These are phyloP conservation scores for Pachypanchax playfairii DNA, from an alignment of 2,113 vertebrate genomes.

Conservation along the genomic window DNA sequence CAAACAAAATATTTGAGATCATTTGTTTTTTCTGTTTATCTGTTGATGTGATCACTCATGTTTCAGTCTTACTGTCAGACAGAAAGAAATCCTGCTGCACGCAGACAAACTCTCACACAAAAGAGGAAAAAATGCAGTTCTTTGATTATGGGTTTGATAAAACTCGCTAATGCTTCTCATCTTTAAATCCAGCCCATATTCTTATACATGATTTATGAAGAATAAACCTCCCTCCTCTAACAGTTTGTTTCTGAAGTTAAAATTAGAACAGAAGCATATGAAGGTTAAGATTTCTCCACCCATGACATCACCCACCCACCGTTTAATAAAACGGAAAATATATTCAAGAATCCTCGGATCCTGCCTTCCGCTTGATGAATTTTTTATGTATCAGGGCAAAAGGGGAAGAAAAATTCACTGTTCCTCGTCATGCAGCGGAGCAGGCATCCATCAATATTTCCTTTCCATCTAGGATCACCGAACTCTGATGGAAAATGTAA, in stretches of 20 bases:
- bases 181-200: background rate
- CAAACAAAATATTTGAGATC: background rate
- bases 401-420: background rate
- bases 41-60: background rate
- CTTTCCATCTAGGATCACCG: constrained; percentile 47
- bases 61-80: too few relatives aligned
- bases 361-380: constrained; percentile 14
- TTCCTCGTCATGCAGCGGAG: constrained; percentile 29
- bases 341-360: constrained; percentile 18
- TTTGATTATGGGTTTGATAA: background rate
- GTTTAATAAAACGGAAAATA: constrained; percentile 30
- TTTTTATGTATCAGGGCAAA: constrained; percentile 17
- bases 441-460: constrained; percentile 52
- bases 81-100: background rate
- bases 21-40: background rate
- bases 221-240: background rate
- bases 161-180: background rate
- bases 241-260: constrained; percentile 11
- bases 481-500: constrained; percentile 37
- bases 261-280: constrained; percentile 31
- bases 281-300: constrained; percentile 28
- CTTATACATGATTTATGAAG: background rate
- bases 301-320: background rate
- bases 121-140: background rate
- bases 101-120: background rate